Evolutionary conservation across 2,797 vertebrate genomes (phyloP), one percentile per base, ranked within the genome.

Genomic region (Mionectes olivaceus): DNA sequence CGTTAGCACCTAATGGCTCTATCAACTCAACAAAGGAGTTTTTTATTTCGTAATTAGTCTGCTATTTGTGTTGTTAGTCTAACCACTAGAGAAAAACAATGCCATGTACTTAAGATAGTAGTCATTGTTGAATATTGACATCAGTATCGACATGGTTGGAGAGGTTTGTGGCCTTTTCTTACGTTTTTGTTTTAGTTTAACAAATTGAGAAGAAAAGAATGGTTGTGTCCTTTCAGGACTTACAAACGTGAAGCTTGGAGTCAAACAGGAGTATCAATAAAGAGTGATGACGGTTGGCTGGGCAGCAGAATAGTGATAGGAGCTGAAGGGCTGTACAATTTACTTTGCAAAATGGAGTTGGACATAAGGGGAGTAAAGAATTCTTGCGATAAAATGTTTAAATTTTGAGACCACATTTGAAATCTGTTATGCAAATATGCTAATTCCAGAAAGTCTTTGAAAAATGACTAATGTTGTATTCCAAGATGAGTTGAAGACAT

Each of bases 371-470:
- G 11, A 43, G 6, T 70, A 81, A 55, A 30, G 41, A 88, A 74
- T 90, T 94, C 37, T 59, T 74, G 57, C 41, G 35, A 52, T 52
- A 59, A 87, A 91, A 7, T 44, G 13, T 84, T 53, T 39, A 52
- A 65, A 27, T 76, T 94, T 82, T 65, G 25, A 85, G 49, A 47
- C 10, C 11, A 18, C 19, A 12, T 93, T 89, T 80, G 79, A 86
- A 77, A 70, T 63, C 32, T 83, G 28, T 77, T 24, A 44, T 85
- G 49, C 17, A 83, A 78, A 78, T 57, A 39, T 19, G 21, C 1
- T 94, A 10, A 37, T 96, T 94, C 39, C 44, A 63, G 79, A 80
- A 86, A 47, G 32, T 65, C 52, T 88, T 90, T 55, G 60, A 70
- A 80, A 86, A 83, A 74, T 19, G 2, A 21, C 19, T 30, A 3